Evolutionary conservation across 2,113 vertebrate species (phyloP).

Genomic region (Chiloscyllium plagiosum): DNA sequence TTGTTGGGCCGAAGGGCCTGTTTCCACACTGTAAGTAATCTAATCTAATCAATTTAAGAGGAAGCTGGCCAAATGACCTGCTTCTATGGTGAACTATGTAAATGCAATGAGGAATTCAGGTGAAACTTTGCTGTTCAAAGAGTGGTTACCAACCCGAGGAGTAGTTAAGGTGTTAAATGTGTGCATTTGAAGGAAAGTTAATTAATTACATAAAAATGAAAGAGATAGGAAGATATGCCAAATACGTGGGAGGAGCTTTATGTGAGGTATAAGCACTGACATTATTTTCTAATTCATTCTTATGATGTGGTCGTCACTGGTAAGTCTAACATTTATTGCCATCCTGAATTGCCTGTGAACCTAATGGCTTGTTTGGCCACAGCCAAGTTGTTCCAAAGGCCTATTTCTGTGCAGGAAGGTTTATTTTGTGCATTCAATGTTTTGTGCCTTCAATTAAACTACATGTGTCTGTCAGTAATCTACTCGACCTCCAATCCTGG

Average conservation of each 20-base stretch:
- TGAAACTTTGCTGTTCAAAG: background rate
- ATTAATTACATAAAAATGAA: background rate
- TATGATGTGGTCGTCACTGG: no score
- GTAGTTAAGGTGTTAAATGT: background rate
- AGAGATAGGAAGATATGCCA: background rate
- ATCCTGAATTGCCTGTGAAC: no score
- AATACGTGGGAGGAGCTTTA: no score
- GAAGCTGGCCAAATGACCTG: background rate
- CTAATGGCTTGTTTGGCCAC: no score
- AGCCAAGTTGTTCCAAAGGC: background rate
- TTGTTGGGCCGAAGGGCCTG: no score
- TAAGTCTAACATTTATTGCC: no score
- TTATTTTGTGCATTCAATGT: background rate
- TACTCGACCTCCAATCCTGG: background rate
- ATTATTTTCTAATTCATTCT: no score
- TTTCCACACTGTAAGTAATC: no score
- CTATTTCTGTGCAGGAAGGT: background rate
- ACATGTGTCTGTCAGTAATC: background rate
- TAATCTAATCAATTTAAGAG: no score
- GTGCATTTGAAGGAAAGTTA: background rate
- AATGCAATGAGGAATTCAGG: background rate
- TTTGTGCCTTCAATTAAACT: background rate
- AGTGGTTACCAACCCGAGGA: background rate
- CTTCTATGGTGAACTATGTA: background rate
- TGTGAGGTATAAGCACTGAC: no score